A percentile compares a stretch with the other conserved stretches of the same genome.
phyloP scores from a whole-genome alignment of 2,888 invertebrate genomes.

The Amaurobius ferox region DNA sequence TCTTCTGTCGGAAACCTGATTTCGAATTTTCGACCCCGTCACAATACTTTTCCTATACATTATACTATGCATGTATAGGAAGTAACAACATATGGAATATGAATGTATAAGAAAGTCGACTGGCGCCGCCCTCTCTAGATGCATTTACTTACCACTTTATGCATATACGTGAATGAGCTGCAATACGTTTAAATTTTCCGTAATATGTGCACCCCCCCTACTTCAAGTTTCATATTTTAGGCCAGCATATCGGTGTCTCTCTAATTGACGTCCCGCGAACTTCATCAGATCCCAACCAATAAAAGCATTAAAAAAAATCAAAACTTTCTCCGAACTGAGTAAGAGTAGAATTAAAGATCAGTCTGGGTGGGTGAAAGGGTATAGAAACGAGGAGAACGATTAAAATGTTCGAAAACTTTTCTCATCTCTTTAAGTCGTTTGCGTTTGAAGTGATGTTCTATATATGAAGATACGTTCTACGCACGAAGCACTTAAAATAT shows the following conservation, averaged over 20 bases:
- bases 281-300: constrained; percentile 33
- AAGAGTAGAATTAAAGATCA: background rate
- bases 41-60: too few relatives aligned
- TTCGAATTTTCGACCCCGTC: too few relatives aligned
- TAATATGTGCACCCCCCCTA: constrained; percentile 25
- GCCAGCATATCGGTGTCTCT: constrained; percentile 46
- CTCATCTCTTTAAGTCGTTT: constrained; percentile 6
- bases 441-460: too few relatives aligned
- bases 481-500: too few relatives aligned
- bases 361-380: background rate
- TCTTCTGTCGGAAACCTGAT: too few relatives aligned
- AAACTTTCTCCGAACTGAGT: constrained; percentile 1
- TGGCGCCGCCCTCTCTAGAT: too few relatives aligned
- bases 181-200: background rate
- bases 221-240: constrained; percentile 15
- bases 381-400: constrained; percentile 23
- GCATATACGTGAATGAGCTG: too few relatives aligned
- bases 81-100: too few relatives aligned
- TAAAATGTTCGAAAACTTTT: constrained; percentile 12
- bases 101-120: too few relatives aligned
- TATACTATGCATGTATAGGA: too few relatives aligned
- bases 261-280: constrained; percentile 65
- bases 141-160: too few relatives aligned
- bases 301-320: background rate
- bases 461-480: too few relatives aligned